A percentile compares a stretch with the other conserved stretches of the same genome.
phyloP scores from a whole-genome alignment of 2,113 vertebrate genomes.

The Epinephelus lanceolatus region DNA sequence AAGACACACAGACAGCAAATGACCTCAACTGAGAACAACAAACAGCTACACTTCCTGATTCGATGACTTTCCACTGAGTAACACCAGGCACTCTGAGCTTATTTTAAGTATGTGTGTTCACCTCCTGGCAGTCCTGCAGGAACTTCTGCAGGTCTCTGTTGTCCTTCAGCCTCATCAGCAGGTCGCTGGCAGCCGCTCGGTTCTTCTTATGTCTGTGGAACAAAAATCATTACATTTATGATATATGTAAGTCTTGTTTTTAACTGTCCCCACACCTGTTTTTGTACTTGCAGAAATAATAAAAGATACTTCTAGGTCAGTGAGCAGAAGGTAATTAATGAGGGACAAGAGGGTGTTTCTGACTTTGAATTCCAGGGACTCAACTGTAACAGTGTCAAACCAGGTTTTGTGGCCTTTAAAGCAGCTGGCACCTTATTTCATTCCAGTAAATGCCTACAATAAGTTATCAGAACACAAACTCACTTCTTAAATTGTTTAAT shows the following conservation, averaged over 20 bases:
- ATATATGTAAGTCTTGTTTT: background rate
- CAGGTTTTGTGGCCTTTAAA: too few species aligned
- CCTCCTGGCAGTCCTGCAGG: slow-evolving; percentile 98
- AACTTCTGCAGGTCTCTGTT: slow-evolving; percentile 98
- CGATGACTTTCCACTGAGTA: background rate
- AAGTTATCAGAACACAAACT: too few species aligned
- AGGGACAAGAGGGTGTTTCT: too few species aligned
- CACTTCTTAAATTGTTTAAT: too few species aligned
- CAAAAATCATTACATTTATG: background rate
- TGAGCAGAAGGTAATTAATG: too few species aligned
- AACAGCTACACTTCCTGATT: background rate
- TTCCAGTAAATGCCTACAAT: too few species aligned
- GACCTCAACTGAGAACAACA: background rate
- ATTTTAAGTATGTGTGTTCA: slow-evolving; percentile 51
- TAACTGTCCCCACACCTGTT: background rate
- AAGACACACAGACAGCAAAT: slow-evolving; percentile 22
- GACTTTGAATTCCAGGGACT: too few species aligned
- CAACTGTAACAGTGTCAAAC: too few species aligned
- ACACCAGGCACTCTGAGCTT: background rate
- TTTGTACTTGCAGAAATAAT: background rate
- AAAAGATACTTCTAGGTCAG: too few species aligned
- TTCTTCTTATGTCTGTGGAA: slow-evolving; percentile 93
- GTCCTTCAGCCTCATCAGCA: slow-evolving; percentile 94
- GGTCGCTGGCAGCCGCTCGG: slow-evolving; percentile 93
- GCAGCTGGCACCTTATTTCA: too few species aligned